Evolutionary conservation across 2,888 invertebrate genomes (phyloP), one percentile per base, ranked within the genome.

Genomic region (Chorisops tibialis): DNA sequence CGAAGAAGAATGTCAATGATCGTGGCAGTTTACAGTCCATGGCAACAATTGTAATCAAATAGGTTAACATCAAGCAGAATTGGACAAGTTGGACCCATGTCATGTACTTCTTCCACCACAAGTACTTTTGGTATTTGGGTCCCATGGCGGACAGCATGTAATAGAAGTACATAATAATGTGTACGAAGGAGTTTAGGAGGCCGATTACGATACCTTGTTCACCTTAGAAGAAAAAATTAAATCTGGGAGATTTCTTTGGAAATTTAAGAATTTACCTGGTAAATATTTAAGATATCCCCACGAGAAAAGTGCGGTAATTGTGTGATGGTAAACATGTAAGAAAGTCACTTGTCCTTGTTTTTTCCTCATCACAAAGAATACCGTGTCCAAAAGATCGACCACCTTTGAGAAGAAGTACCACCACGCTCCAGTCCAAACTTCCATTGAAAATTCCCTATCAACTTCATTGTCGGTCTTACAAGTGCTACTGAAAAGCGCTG

Each of bases 281-380:
- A 89, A 79, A 73, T 87, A 92, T 75, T 88, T 88, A 19, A 87
- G 80, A 51, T 89, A 91, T 18, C 87, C 86, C 91, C 91, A 92
- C 1, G 87, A 86, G 74, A 89, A 86, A 64, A 90, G 78, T 21
- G 88, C 92, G 79, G 89, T 91, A 73, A 88, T 81, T 2, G 87
- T 82, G 74, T 95, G 95, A 76, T 95, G 95, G 72, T 93, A 94
- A 12, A 95, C 86, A 72, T 95, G 95, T 16, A 96, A 82, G 73
- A 91, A 90, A 0, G 92, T 87, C 21, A 95, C 88, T 78, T 95
- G 95, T 60, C 86, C 87, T 70, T 91, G 87, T 77, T 95, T 95
- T 78, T 95, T 95, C 51, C 95, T 83, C 69, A 95, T 76, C 6
- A 95, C 91, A 73, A 95, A 95, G 80, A 96, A 95, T 19, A 92